phyloP scores from a whole-genome alignment of 2,888 invertebrate genomes.

The Pseudococcus jackbeardsleyi region DNA sequence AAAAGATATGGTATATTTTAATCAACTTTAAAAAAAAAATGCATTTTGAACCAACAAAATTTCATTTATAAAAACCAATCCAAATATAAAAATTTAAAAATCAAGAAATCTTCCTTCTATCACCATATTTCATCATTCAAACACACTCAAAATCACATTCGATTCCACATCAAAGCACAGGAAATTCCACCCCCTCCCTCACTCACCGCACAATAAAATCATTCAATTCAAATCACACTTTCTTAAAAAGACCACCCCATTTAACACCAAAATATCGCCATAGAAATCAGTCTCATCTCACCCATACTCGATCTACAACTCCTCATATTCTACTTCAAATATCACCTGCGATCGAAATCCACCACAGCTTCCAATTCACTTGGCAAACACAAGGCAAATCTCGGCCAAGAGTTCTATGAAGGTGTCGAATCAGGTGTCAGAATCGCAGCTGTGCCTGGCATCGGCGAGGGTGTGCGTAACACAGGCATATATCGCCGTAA shows the following conservation, averaged over 20 bases:
- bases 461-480: constrained; percentile 43
- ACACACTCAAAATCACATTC: neutral
- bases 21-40: too few species aligned
- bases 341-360: neutral
- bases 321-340: neutral
- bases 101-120: too few species aligned
- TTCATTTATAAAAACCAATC: too few species aligned
- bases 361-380: constrained; percentile 6
- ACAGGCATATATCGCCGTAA: neutral
- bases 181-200: neutral
- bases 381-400: constrained; percentile 6
- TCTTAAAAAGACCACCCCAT: neutral
- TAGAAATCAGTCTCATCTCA: neutral
- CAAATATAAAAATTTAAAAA: too few species aligned
- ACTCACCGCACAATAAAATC: neutral
- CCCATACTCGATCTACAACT: neutral
- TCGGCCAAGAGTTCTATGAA: neutral
- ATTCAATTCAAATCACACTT: neutral
- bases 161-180: neutral
- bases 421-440: constrained; percentile 60
- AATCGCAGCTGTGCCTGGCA: constrained; percentile 44
- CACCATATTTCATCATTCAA: too few species aligned
- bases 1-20: too few species aligned
- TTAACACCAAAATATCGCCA: neutral
- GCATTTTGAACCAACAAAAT: too few species aligned